Base-by-base conservation (phyloP, 2,113 vertebrate species). In the Halichoerus grypus region DNA sequence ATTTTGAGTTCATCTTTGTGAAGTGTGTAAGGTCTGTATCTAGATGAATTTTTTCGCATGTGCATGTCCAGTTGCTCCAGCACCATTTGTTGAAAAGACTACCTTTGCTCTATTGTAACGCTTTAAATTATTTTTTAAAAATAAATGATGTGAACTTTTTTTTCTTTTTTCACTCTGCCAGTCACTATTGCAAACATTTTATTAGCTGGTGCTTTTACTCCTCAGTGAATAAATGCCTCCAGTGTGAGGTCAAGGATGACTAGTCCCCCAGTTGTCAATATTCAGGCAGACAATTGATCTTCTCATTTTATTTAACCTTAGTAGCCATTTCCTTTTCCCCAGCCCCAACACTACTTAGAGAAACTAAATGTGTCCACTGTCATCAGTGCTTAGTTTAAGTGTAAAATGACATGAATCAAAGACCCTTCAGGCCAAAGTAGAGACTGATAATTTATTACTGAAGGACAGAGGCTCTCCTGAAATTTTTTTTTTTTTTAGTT, bases 331-430 rank as follows among this genome's bases (percentile, higher is more conserved):
- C 97, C 86, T 86, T 98, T 97, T 91, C 61, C 61, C 85, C 81
- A 96, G 89, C 91, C 89, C 95, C 74, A 89, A 94, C 81, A 80
- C 94, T 98, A 76, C 97, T 99, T 98, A 98, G 90, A 97, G 89
- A 98, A 99, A 97, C 97, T 96, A 97, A 98, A 98, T 96, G 95
- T 98, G 95, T 97, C 98, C 93, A 96, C 98, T 98, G 98, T 98
- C 97, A 98, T 96, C 96, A 98, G 96, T 97, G 97, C 98, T 98
- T 98, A 98, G 96, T 87, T 90, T 97, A 98, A 98, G 98, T 98
- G 95, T 98, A 99, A 99, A 98, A 98, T 99, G 98, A 98, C 98
- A 98, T 94, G 97, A 99, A 99, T 99, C 98, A 99, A 98, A 98
- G 98, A 85, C 95, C 97, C 97, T 98, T 98, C 97, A 98, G 98